phyloP scores from a whole-genome alignment of 2,113 vertebrate genomes.

The Phodopus roborovskii region DNA sequence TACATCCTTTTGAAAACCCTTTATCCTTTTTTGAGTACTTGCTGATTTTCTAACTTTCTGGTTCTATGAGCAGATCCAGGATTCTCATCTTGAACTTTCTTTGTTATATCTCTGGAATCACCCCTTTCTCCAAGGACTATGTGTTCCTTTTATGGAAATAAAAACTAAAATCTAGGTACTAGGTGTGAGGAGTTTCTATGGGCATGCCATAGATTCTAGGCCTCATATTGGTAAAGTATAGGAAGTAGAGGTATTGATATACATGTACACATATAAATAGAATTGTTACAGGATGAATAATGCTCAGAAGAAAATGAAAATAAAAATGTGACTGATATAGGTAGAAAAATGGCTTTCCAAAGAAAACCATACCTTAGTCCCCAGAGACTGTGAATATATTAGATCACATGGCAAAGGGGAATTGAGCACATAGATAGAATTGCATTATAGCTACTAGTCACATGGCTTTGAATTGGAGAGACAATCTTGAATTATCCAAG shows the following conservation, averaged over 20 bases:
- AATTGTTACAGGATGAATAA: background rate
- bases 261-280: background rate
- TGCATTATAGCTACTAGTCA: background rate
- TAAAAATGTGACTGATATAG: background rate
- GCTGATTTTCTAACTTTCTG: background rate
- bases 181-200: background rate
- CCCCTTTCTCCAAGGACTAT: background rate
- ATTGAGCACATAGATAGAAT: background rate
- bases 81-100: background rate
- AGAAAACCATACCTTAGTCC: background rate
- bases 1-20: background rate
- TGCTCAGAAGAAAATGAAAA: background rate
- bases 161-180: conserved; percentile 8
- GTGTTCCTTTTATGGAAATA: background rate
- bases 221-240: background rate
- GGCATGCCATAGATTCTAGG: background rate
- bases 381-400: conserved; percentile 10
- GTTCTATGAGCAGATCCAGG: background rate
- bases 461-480: background rate
- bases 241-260: background rate
- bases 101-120: background rate
- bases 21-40: no score
- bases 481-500: background rate
- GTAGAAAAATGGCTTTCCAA: background rate
- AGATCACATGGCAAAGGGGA: background rate